Base-by-base conservation (phyloP, 2,888 invertebrate species). In the Microctonus aethiopoides region DNA sequence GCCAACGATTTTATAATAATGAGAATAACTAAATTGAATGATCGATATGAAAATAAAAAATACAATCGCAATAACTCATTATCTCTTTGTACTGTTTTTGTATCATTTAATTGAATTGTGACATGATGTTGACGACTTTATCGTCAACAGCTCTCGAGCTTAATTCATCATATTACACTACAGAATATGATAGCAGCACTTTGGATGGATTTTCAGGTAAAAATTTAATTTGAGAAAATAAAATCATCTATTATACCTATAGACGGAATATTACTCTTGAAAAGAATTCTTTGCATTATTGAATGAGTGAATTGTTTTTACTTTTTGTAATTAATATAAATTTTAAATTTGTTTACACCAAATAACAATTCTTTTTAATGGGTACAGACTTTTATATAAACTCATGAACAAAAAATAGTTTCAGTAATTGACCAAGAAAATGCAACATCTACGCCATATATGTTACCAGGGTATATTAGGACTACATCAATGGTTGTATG, bases 401-500 rank as follows among this genome's bases (percentile, higher is more conserved):
- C 9, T 39, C 2, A 24, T 34, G 0, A 0, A 10, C 7, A 24
- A 63, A 63, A 26, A 11, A 29, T 36, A 75, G 77, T 82, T 80
- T 73, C 80, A 77, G 80, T 78, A 56, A 75, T 79, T 67, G 79
- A 82, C 61, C 74, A 79, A n/a, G 78, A 77, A 34, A 86, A 85
- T 73, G 80, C 81, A 5, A 82, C 82, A 11, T 70, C 76, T 7
- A 83, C 82, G 65, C 85, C 87, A 67, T 85, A 85, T 71, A 88
- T 89, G 77, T 88, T 96, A 81, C 96, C 96, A 76, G 89, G 91
- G 82, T 96, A 97, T 89, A 94, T 97, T 86, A 91, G 95, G 77
- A 92, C 93, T 66, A 94, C 94, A 1, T 96, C 96, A 10, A 96
- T 96, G 91, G 90, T 94, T 26, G 92, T 96, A 80, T 97, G 96